Evolutionary conservation across 2,797 vertebrate genomes (phyloP).

Genomic region (Muscicapa striata): DNA sequence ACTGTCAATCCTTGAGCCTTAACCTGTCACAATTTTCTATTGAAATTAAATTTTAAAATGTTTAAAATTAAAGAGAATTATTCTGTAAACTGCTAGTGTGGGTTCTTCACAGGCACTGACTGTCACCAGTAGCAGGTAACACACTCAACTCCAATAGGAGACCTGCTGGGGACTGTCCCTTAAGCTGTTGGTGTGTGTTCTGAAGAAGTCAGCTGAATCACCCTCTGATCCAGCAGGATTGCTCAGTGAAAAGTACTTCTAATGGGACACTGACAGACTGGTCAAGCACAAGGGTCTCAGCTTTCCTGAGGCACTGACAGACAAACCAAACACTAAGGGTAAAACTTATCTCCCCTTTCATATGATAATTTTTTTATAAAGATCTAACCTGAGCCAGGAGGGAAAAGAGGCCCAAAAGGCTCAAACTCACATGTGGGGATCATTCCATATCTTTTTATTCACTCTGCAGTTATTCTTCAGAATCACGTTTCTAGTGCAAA

Average conservation of each 20-base stretch:
- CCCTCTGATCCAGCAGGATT: background rate
- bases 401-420: background rate
- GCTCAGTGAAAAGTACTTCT: background rate
- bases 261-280: background rate
- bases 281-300: accelerated
- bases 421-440: background rate
- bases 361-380: background rate
- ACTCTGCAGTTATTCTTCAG: background rate
- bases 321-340: background rate
- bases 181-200: background rate
- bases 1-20: background rate
- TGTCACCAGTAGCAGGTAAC: accelerated
- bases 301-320: background rate
- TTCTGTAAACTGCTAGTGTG: background rate
- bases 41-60: background rate
- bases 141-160: background rate
- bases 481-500: background rate
- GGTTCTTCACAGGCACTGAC: background rate
- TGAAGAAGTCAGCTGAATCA: background rate
- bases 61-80: background rate
- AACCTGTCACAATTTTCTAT: background rate
- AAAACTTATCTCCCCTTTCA: background rate
- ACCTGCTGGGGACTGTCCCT: background rate
- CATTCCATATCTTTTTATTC: background rate
- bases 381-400: background rate